Conservation (phyloP, 1,140 invertebrate species). For the Periplaneta americana region DNA sequence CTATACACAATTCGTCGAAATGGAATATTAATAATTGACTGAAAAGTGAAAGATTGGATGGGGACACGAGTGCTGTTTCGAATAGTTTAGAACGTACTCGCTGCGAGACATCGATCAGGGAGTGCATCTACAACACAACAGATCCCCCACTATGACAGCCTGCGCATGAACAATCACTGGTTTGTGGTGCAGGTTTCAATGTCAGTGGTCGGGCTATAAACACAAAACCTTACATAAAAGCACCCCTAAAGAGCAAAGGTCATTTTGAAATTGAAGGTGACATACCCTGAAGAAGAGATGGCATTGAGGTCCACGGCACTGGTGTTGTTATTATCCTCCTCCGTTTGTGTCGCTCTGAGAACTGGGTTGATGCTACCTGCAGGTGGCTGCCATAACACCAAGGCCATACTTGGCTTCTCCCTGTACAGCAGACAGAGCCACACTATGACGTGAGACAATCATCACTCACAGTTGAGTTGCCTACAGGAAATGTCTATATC, state of each 20-base stretch:
- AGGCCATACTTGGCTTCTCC: conserved; percentile 65
- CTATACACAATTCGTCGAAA: too few relatives aligned
- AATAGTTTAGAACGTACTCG: too few relatives aligned
- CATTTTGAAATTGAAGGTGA: neutral
- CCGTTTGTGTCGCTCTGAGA: neutral
- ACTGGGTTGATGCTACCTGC: conserved; percentile 34
- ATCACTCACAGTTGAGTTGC: too few relatives aligned
- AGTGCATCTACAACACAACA: neutral
- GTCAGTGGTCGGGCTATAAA: neutral
- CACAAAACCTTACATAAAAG: neutral
- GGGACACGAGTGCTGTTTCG: too few relatives aligned
- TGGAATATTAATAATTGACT: too few relatives aligned
- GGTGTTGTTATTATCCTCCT: conserved; percentile 27
- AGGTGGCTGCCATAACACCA: conserved; percentile 70
- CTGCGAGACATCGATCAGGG: too few relatives aligned
- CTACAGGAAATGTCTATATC: too few relatives aligned
- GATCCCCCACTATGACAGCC: neutral
- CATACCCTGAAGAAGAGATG: neutral
- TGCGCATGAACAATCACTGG: neutral
- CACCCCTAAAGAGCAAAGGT: neutral
- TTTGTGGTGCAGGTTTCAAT: neutral
- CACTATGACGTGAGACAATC: too few relatives aligned
- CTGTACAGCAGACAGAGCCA: conserved; percentile 34
- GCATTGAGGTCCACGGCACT: conserved; percentile 10
- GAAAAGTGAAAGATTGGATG: too few relatives aligned